Base-by-base conservation (phyloP, 2,888 invertebrate genomes). In the Escarpia spicata region DNA sequence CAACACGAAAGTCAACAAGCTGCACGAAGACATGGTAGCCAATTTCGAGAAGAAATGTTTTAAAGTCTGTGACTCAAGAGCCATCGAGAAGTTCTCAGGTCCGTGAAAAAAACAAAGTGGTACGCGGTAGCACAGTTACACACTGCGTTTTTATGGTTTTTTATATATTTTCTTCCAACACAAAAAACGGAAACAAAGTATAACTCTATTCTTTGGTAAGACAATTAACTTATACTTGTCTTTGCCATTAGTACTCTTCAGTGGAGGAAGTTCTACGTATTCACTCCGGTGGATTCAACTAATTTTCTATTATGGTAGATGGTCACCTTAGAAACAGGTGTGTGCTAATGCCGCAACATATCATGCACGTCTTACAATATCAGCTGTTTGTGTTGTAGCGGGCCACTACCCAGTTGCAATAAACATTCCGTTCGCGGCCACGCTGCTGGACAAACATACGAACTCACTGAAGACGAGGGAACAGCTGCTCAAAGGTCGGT, bases 321-420 rank as follows among this genome's bases (percentile, higher is more conserved):
- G 75, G 26, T 75, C 26, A 26, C 19, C 75, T 19, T 26, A 75
- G 26, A 26, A 75, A 75, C 19, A 26, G n/a, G 26, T 6, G 19
- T 75, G 60, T 10, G 19, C 19, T 60, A 75, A n/a, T 0, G 6
- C 75, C 75, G 6, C 75, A 75, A 26, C 26, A 75, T n/a, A 26
- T 75, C 75, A 75, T 26, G 15, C 26, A 75, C 75, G 3, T 75
- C 26, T 75, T 75, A 26, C 75, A n/a, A 26, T 26, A 75, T n/a
- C 75, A 19, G 3, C 75, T 26, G 26, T 75, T 1, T n/a, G 75
- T 75, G 12, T 75, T 75, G 75, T 75, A 75, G n/a, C 93, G 10
- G 94, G 94, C 31, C 94, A 95, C 45, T 94, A 95, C 43, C 94
- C 94, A 90, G 94, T 94, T 44, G 94, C 95, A 0, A 93, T 90